phyloP scores from a whole-genome alignment of 2,888 invertebrate genomes.

The Stenchaetothrips biformis region DNA sequence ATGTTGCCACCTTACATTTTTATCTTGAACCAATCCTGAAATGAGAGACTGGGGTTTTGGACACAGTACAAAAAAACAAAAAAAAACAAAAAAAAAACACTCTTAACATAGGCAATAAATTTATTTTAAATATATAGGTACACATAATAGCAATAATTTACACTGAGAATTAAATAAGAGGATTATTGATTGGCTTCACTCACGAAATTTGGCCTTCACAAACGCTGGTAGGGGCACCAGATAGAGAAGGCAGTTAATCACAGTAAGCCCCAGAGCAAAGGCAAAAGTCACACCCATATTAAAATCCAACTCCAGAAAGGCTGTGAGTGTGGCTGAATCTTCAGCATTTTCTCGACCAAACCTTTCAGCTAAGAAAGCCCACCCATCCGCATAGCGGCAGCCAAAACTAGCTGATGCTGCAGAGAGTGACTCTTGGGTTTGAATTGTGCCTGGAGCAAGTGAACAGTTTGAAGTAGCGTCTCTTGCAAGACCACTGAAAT shows the following conservation, averaged over 20 bases:
- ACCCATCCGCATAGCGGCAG: conserved; percentile 66
- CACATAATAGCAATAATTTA: not conserved
- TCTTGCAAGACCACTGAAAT: conserved; percentile 24
- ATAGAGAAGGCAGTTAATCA: conserved; percentile 80
- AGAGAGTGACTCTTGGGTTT: conserved; percentile 42
- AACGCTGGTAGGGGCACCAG: conserved; percentile 77
- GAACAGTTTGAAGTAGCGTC: conserved; percentile 50
- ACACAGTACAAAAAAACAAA: not conserved
- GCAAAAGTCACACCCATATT: conserved; percentile 79
- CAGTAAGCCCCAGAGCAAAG: conserved; percentile 72
- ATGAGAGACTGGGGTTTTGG: too few relatives aligned
- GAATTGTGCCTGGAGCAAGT: conserved; percentile 44
- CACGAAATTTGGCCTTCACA: conserved; percentile 81
- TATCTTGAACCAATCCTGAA: too few relatives aligned
- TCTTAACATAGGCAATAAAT: not conserved
- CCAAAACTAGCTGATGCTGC: conserved; percentile 43
- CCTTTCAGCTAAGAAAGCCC: conserved; percentile 65
- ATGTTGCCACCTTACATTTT: too few relatives aligned
- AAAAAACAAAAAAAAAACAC: not conserved
- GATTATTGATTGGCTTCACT: conserved; percentile 46
- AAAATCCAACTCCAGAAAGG: conserved; percentile 64
- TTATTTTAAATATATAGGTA: not conserved
- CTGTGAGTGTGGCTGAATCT: conserved; percentile 44
- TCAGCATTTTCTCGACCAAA: conserved; percentile 57
- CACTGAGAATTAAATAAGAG: not conserved